Evolutionary conservation across 1,140 invertebrate species (phyloP).

Genomic region (Amyelois transitella): DNA sequence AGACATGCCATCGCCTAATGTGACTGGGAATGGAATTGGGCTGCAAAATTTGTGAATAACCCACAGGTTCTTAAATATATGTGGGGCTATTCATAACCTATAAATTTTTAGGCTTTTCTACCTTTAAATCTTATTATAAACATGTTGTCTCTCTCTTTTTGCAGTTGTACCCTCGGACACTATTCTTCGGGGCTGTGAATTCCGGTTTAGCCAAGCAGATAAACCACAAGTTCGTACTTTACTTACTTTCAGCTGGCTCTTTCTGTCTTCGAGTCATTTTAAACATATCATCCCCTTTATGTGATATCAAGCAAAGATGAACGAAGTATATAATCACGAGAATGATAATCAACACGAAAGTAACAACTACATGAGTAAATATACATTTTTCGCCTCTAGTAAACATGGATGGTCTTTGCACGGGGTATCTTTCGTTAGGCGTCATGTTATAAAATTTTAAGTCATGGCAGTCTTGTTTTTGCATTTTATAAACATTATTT

Average conservation of each 20-base stretch:
- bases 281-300: background rate
- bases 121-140: no score
- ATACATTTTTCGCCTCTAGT: conserved; percentile 56
- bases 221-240: background rate
- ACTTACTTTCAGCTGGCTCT: conserved; percentile 12
- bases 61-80: no score
- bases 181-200: no score
- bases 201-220: no score
- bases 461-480: background rate
- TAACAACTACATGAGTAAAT: conserved; percentile 36
- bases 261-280: conserved; percentile 9
- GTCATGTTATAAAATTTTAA: background rate
- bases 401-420: conserved; percentile 24
- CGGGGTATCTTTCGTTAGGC: background rate
- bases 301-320: conserved; percentile 24
- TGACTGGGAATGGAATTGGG: no score
- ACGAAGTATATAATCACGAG: conserved; percentile 31
- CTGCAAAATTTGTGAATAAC: no score
- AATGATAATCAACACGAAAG: conserved; percentile 28
- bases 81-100: no score
- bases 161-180: no score
- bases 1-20: no score
- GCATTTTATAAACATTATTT: no score
- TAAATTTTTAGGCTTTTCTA: no score
- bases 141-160: no score